Conservation (phyloP, 2,888 invertebrate species). For the Sepiola atlantica region DNA sequence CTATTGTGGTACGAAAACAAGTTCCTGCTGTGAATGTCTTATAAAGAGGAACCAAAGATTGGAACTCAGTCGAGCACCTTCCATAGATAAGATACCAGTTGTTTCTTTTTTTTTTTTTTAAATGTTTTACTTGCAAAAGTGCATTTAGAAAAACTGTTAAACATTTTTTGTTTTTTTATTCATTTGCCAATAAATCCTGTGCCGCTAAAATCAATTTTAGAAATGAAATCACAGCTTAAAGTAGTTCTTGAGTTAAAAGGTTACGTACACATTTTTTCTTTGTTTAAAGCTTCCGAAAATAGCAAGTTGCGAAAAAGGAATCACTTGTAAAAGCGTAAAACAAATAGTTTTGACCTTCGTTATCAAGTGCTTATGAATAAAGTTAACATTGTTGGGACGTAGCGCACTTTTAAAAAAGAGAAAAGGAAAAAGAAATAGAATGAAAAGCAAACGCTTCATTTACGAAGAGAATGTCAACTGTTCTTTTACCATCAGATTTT, state of each 20-base stretch:
- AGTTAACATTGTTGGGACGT: background rate
- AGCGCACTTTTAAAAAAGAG: conserved; percentile 5
- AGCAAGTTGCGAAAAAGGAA: background rate
- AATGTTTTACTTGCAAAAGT: no score
- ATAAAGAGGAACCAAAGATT: no score
- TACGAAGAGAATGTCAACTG: background rate
- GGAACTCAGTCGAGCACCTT: no score
- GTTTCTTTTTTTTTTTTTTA: no score
- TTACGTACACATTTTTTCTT: background rate
- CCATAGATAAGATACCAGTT: no score
- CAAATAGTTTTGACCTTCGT: background rate
- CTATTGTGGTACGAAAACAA: no score
- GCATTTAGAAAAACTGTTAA: no score
- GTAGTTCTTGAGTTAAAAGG: background rate
- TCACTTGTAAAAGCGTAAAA: background rate
- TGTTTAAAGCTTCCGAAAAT: background rate
- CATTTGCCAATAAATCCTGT: background rate
- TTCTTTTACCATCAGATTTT: background rate
- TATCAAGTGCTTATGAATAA: conserved; percentile 9
- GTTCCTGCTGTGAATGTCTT: no score
- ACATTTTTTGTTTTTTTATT: background rate
- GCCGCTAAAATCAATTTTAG: background rate
- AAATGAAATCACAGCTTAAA: background rate
- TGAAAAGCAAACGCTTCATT: background rate
- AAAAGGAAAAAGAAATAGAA: background rate